Conservation (phyloP, 2,888 invertebrate species). For the Corbicula japonica region DNA sequence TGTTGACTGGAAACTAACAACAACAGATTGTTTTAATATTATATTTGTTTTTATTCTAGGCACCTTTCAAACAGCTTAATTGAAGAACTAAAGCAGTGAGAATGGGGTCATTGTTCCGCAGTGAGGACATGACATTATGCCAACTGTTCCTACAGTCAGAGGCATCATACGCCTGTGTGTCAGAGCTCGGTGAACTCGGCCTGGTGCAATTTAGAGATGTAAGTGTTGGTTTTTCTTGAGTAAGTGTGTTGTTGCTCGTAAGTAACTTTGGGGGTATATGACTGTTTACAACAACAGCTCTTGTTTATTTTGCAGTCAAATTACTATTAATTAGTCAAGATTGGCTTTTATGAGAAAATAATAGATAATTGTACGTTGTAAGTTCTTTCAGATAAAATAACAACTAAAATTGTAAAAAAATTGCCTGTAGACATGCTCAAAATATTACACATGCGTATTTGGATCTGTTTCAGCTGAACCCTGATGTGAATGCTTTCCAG, state of each 20-base stretch:
- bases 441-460: too few relatives aligned
- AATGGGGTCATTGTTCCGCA: conserved; percentile 92
- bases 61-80: neutral
- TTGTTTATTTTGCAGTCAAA: too few relatives aligned
- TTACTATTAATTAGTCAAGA: too few relatives aligned
- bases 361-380: too few relatives aligned
- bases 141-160: conserved; percentile 98
- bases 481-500: conserved; percentile 99
- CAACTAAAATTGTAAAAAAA: too few relatives aligned
- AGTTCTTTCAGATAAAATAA: too few relatives aligned
- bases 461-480: conserved; percentile 92
- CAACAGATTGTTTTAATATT: neutral
- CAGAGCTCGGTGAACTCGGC: conserved; percentile 96
- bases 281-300: too few relatives aligned
- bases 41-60: neutral
- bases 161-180: conserved; percentile 96
- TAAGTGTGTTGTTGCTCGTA: too few relatives aligned
- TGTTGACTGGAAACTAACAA: neutral
- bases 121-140: conserved; percentile 99
- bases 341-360: too few relatives aligned
- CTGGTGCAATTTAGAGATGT: conserved; percentile 98
- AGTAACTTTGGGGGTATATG: too few relatives aligned
- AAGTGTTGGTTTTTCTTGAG: conserved; percentile 88
- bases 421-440: too few relatives aligned
- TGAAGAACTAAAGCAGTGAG: neutral